These are phyloP conservation scores for Acrossocheilus fasciatus DNA, from an alignment of 2,797 vertebrate genomes.

Conservation along the genomic window DNA sequence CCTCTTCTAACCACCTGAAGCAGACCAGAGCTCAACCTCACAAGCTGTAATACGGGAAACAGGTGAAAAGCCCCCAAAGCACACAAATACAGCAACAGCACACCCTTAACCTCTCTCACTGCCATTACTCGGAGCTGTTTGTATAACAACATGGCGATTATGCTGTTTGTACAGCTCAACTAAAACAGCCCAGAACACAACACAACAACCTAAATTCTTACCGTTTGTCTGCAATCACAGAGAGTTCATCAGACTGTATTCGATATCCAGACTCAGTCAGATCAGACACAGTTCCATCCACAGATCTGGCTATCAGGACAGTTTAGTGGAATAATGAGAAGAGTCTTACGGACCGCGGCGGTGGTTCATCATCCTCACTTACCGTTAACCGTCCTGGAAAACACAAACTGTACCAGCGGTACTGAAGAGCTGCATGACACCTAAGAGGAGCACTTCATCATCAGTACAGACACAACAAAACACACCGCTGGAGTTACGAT, in stretches of 20 bases:
- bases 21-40: neutral
- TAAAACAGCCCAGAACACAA: neutral
- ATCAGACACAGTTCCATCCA: constrained; percentile 1
- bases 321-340: neutral
- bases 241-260: neutral
- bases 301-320: neutral
- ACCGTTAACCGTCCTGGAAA: constrained; percentile 27
- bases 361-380: constrained; percentile 31
- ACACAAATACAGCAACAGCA: neutral
- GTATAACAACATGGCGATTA: neutral
- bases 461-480: constrained; percentile 4
- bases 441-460: constrained; percentile 18
- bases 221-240: neutral
- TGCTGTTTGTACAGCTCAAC: neutral
- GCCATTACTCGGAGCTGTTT: neutral
- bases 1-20: no score
- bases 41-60: neutral
- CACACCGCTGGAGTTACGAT: neutral
- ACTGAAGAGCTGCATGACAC: neutral
- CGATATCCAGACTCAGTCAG: neutral
- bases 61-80: neutral
- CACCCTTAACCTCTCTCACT: neutral
- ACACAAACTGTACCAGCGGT: neutral
- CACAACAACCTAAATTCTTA: neutral
- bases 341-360: constrained; percentile 8